phyloP scores from a whole-genome alignment of 2,797 vertebrate species.

The Chromis chromis region DNA sequence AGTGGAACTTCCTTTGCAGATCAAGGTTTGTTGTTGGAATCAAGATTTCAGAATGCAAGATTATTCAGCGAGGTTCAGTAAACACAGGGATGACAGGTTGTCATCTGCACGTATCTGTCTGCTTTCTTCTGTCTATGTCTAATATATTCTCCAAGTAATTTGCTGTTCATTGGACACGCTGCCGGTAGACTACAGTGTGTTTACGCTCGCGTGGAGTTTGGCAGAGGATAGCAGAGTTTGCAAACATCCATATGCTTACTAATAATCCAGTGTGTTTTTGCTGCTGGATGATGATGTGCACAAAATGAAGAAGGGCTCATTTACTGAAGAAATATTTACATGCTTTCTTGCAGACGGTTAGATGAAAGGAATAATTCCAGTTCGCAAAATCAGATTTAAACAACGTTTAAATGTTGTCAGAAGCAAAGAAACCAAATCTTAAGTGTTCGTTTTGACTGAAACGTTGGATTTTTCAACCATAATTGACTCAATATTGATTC shows the following conservation, averaged over 20 bases:
- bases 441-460: too few species aligned
- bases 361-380: too few species aligned
- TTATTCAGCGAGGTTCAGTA: conserved; percentile 14
- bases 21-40: conserved; percentile 30
- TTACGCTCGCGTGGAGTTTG: not conserved
- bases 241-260: too few species aligned
- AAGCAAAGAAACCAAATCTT: too few species aligned
- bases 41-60: conserved; percentile 1
- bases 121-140: not conserved
- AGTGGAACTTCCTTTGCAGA: conserved; percentile 20
- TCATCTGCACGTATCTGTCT: not conserved
- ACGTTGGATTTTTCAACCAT: too few species aligned
- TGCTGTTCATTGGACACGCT: not conserved
- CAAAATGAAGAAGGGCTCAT: too few species aligned
- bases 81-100: conserved; percentile 18
- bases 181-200: not conserved
- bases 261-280: not conserved
- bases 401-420: too few species aligned
- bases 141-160: not conserved
- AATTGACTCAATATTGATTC: too few species aligned
- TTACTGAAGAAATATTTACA: too few species aligned
- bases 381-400: too few species aligned
- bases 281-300: not conserved
- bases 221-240: not conserved
- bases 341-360: too few species aligned